phyloP scores from a whole-genome alignment of 2,113 vertebrate genomes.

The Brachypteracias leptosomus region DNA sequence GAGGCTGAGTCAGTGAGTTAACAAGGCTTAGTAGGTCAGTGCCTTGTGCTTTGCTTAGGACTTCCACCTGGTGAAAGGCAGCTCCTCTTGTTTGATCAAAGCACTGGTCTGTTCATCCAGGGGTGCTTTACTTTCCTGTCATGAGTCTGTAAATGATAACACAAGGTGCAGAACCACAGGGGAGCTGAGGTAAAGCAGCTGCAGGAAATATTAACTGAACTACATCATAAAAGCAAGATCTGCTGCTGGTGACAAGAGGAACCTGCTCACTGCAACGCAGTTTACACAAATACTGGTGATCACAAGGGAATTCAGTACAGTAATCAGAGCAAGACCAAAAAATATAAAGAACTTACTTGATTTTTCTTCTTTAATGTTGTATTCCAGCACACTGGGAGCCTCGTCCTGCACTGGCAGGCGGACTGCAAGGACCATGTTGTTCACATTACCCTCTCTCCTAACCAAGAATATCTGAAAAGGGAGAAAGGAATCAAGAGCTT shows the following conservation, averaged over 20 bases:
- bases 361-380: slow-evolving; percentile 85
- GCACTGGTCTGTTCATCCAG: neutral
- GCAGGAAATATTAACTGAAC: slow-evolving; percentile 20
- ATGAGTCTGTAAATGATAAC: neutral
- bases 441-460: slow-evolving; percentile 71
- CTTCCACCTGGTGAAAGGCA: neutral
- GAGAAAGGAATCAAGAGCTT: neutral
- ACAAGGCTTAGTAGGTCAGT: neutral
- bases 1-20: neutral
- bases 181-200: slow-evolving; percentile 9
- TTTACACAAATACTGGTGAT: neutral
- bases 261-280: neutral
- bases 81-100: neutral
- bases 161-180: neutral
- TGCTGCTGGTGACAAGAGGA: neutral
- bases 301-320: neutral
- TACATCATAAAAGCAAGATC: neutral
- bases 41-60: neutral
- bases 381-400: slow-evolving; percentile 70
- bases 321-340: neutral
- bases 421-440: slow-evolving; percentile 78
- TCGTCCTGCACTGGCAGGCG: slow-evolving; percentile 72
- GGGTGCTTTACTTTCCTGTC: neutral
- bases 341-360: slow-evolving; percentile 75
- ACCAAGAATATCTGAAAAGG: slow-evolving; percentile 81